Base-by-base conservation (phyloP, 2,888 invertebrate species). In the Watsonalla binaria region DNA sequence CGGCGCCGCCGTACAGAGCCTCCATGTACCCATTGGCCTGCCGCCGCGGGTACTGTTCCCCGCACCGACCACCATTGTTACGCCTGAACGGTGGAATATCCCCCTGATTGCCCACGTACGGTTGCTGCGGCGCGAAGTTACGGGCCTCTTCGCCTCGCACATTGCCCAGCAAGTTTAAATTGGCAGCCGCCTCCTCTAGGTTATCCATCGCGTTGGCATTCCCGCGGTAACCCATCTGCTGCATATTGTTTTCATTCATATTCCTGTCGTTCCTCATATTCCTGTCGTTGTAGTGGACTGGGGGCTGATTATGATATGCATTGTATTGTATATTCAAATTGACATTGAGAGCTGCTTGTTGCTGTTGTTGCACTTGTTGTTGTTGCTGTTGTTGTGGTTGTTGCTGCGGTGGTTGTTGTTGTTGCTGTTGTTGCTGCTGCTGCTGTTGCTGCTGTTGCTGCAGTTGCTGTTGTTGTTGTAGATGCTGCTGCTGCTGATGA, bases 381-480 rank as follows among this genome's bases (percentile, higher is more conserved):
- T 66, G 53, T 37, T 60, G 59, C 15, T 64, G 63, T 35, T 59
- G 65, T 13, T 66, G 62, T 11, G 68, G 66, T 11, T 70, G 65
- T 50, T 75, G 73, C 33, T 71, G 76, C n/a, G 74, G 74, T 49
- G 71, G 67, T 33, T 72, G 72, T 6, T 69, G 73, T 5, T 70
- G 72, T 7, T 74, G 70, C 35, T 76, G 76, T 11, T 72, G 71
- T 6, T 78, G 81, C 8, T 74, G 70, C 15, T 77, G 78, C 2
- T 78, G 80, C 54, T 77, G 78, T 37, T 78, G 79, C 8, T 84
- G 83, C 50, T 86, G 88, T 61, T 87, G 91, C 56, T 86, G 84
- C 60, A 85, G 85, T 58, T 89, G 90, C 47, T 92, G 91, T 37
- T 86, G 65, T 61, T 92, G 92, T 62, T 86, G 91, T 68, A 93